These are phyloP conservation scores for Sylvia borin DNA, from an alignment of 2,797 vertebrate genomes.

Conservation along the genomic window DNA sequence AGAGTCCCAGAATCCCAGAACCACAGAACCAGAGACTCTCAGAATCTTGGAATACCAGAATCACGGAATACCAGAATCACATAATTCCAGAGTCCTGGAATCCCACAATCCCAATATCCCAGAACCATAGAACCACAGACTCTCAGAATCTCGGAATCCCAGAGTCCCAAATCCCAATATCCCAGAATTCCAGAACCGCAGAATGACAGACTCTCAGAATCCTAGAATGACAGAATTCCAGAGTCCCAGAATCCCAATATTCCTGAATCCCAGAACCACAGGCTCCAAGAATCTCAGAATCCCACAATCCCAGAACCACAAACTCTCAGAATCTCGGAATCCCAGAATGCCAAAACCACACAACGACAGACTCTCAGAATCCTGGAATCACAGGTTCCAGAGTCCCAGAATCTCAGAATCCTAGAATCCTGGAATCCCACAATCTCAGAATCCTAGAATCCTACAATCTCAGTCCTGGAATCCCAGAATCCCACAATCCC, in stretches of 20 bases:
- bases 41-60: too few species aligned
- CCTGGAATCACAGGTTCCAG: too few species aligned
- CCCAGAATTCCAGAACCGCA: fast-evolving
- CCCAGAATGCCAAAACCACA: too few species aligned
- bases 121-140: fast-evolving
- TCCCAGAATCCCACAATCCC: too few species aligned
- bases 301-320: too few species aligned
- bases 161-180: too few species aligned
- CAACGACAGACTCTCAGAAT: background rate
- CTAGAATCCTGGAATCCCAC: too few species aligned
- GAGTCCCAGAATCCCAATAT: fast-evolving
- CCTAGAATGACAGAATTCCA: fast-evolving
- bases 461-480: fast-evolving
- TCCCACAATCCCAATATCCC: too few species aligned
- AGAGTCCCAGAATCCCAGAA: too few species aligned
- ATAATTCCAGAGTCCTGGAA: too few species aligned
- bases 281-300: fast-evolving
- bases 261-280: background rate
- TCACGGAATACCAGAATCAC: too few species aligned
- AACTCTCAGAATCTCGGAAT: background rate
- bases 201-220: too few species aligned
- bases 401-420: fast-evolving
- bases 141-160: fast-evolving
- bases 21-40: background rate
- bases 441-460: fast-evolving